Percentiles rank a stretch among this genome's conserved stretches.
Conservation (phyloP, 2,888 invertebrate species). For the Clostera curtula region DNA sequence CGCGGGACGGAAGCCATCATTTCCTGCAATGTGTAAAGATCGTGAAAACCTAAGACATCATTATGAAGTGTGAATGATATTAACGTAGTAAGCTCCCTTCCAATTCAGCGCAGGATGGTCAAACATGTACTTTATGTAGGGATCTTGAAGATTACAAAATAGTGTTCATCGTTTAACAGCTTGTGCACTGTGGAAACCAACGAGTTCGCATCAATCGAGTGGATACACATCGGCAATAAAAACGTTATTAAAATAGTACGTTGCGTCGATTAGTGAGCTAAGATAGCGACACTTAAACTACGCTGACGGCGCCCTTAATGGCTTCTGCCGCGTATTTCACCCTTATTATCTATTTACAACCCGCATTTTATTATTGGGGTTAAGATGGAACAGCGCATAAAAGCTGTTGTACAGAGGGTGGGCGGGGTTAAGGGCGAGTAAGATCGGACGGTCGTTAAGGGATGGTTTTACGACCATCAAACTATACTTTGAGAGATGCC, state of each 20-base stretch:
- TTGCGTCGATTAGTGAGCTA: constrained; percentile 51
- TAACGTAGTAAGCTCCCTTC: no score
- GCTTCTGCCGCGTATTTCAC: constrained; percentile 57
- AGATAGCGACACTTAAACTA: constrained; percentile 51
- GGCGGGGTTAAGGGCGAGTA: constrained; percentile 49
- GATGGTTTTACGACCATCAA: constrained; percentile 73
- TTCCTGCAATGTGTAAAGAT: no score
- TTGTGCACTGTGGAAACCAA: constrained; percentile 15
- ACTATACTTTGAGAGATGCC: constrained; percentile 70
- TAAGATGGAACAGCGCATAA: constrained; percentile 58
- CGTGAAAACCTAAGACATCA: no score
- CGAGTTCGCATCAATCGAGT: constrained; percentile 13
- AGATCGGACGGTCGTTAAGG: constrained; percentile 69
- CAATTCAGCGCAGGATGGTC: no score
- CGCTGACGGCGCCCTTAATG: constrained; percentile 62
- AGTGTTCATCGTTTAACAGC: no score
- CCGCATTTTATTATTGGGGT: constrained; percentile 75
- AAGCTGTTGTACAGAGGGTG: constrained; percentile 42
- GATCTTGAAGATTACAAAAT: no score
- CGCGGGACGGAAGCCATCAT: no score
- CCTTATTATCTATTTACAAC: constrained; percentile 74
- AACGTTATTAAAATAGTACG: constrained; percentile 49
- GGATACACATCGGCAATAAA: constrained; percentile 34
- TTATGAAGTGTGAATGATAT: no score
- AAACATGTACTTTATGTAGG: no score